phyloP scores from a whole-genome alignment of 2,888 invertebrate genomes.

The Temnothorax ravouxi region DNA sequence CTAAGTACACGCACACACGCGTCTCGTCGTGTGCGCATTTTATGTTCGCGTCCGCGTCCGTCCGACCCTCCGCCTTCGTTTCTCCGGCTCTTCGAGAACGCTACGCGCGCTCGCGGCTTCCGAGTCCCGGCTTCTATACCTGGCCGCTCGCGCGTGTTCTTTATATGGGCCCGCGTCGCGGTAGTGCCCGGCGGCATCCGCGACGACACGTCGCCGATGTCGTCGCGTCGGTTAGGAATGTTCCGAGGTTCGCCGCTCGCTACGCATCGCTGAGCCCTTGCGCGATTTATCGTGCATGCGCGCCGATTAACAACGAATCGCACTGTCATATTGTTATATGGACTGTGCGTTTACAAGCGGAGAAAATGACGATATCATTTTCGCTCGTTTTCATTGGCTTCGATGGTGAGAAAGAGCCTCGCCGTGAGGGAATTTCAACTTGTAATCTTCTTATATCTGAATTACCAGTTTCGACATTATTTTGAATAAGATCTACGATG shows the following conservation, averaged over 20 bases:
- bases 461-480: background rate
- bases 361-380: slow-evolving; percentile 49
- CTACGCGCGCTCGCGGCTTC: slow-evolving; percentile 13
- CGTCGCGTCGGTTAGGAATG: slow-evolving; percentile 46
- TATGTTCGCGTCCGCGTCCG: slow-evolving; percentile 64
- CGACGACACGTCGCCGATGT: slow-evolving; percentile 53
- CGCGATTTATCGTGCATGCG: slow-evolving; percentile 39
- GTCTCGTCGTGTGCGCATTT: slow-evolving; percentile 66
- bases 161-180: slow-evolving; percentile 57
- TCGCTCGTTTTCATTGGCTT: background rate
- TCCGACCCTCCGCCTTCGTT: slow-evolving; percentile 62
- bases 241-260: background rate
- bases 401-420: background rate
- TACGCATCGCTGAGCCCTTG: slow-evolving; percentile 1
- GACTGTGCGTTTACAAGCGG: slow-evolving; percentile 31
- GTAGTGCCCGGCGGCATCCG: slow-evolving; percentile 60
- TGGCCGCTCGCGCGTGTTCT: slow-evolving; percentile 62
- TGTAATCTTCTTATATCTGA: background rate
- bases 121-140: slow-evolving; percentile 21
- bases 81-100: slow-evolving; percentile 36
- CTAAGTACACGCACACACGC: slow-evolving; percentile 83
- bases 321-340: slow-evolving; percentile 44
- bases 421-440: background rate
- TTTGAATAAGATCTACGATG: background rate
- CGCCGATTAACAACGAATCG: slow-evolving; percentile 43